A percentile compares a stretch with the other conserved stretches of the same genome.
Conservation (phyloP, 2,113 vertebrate species). For the Mustelus asterias region DNA sequence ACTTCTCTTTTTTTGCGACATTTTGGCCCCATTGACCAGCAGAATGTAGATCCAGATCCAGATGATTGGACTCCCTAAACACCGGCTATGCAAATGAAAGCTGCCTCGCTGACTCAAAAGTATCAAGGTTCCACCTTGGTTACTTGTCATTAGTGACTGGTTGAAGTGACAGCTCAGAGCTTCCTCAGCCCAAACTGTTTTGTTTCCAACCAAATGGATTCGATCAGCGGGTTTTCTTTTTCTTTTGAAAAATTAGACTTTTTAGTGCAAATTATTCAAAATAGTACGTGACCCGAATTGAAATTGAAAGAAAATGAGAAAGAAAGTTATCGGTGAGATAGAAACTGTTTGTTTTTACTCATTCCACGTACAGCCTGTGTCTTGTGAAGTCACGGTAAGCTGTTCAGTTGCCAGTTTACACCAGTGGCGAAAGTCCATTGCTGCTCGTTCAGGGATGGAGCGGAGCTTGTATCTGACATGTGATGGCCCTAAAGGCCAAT, state of each 20-base stretch:
- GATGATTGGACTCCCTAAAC: neutral
- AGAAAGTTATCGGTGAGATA: conserved; percentile 22
- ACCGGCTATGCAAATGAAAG: conserved; percentile 7
- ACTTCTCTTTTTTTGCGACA: neutral
- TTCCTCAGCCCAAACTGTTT: neutral
- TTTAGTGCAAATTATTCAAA: neutral
- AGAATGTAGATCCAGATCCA: neutral
- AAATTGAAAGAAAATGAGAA: conserved; percentile 32
- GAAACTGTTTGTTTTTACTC: conserved; percentile 30
- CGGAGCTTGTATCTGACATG: neutral
- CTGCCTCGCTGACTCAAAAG: neutral
- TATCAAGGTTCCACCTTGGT: neutral
- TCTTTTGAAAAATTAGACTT: neutral
- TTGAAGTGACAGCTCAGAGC: neutral
- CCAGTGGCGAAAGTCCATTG: neutral
- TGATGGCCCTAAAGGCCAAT: neutral
- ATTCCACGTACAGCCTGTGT: neutral
- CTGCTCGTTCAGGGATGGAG: neutral
- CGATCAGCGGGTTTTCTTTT: neutral
- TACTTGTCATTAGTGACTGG: neutral
- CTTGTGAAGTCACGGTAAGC: neutral
- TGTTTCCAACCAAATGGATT: neutral
- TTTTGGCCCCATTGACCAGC: neutral
- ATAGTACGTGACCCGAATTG: neutral
- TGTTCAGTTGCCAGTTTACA: neutral